A percentile compares a stretch with the other conserved stretches of the same genome.
Evolutionary conservation across 2,888 invertebrate genomes (phyloP).

Genomic region (Stomorhina lunata): DNA sequence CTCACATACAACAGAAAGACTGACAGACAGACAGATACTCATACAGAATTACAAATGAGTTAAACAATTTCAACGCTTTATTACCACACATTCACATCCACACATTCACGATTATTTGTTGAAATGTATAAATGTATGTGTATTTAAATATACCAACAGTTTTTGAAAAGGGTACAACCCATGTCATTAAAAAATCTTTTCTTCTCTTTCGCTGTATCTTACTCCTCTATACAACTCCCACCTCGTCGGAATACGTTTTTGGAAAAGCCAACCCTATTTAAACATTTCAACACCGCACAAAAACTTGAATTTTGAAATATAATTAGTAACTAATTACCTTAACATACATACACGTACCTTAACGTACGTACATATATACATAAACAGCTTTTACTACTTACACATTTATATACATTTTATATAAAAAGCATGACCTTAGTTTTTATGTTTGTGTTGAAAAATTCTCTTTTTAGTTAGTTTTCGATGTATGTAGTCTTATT

Average conservation of each 20-base stretch:
- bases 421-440: constrained; percentile 43
- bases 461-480: constrained; percentile 12
- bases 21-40: constrained; percentile 16
- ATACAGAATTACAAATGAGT: constrained; percentile 59
- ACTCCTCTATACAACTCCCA: constrained; percentile 21
- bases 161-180: constrained; percentile 65
- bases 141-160: constrained; percentile 17
- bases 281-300: constrained; percentile 49
- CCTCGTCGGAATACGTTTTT: background rate
- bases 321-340: constrained; percentile 64
- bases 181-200: constrained; percentile 60
- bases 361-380: background rate
- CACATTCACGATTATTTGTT: background rate
- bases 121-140: background rate
- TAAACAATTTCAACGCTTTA: constrained; percentile 56
- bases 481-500: background rate
- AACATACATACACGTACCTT: constrained; percentile 24
- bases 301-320: constrained; percentile 58
- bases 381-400: background rate
- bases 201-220: constrained; percentile 1
- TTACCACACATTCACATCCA: constrained; percentile 28
- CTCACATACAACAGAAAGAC: too few species aligned
- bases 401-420: constrained; percentile 3
- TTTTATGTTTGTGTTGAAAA: constrained; percentile 30
- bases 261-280: constrained; percentile 34